Evolutionary conservation across 2,113 vertebrate genomes (phyloP).

Genomic region (Oreochromis aureus): DNA sequence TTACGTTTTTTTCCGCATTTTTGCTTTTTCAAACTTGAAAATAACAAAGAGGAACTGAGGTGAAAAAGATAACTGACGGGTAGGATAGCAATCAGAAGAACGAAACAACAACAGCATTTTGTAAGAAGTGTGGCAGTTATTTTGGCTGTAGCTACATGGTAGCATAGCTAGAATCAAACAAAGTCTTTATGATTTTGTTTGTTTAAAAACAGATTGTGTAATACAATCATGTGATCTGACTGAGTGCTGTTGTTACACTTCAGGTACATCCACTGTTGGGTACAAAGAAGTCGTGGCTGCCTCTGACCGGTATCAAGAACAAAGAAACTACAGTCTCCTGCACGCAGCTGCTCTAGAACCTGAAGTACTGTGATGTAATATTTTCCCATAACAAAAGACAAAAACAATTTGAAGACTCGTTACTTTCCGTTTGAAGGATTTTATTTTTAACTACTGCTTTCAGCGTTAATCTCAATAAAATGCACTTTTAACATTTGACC

Average conservation of each 20-base stretch:
- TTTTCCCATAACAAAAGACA: not conserved
- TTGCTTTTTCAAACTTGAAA: not conserved
- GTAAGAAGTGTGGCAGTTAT: not conserved
- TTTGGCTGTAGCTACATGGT: not conserved
- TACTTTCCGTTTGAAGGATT: not conserved
- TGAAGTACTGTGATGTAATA: not conserved
- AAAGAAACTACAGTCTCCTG: not conserved
- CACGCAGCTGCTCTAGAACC: not conserved
- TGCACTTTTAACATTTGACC: not conserved
- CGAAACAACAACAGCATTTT: not conserved
- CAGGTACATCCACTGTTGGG: no score
- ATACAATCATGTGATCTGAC: not conserved
- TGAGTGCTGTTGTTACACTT: not conserved
- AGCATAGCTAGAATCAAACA: not conserved
- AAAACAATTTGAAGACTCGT: not conserved
- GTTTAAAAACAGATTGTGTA: not conserved
- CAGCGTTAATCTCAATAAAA: not conserved
- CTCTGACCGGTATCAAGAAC: not conserved
- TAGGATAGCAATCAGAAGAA: not conserved
- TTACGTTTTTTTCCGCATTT: no score
- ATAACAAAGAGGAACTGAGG: not conserved
- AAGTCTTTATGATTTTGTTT: not conserved
- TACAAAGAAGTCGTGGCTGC: not conserved
- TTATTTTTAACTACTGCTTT: not conserved
- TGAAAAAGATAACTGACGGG: fast-evolving